Evolutionary conservation across 2,888 invertebrate species (phyloP), one percentile per base, ranked within the genome.

Genomic region (Oasisia sp.): DNA sequence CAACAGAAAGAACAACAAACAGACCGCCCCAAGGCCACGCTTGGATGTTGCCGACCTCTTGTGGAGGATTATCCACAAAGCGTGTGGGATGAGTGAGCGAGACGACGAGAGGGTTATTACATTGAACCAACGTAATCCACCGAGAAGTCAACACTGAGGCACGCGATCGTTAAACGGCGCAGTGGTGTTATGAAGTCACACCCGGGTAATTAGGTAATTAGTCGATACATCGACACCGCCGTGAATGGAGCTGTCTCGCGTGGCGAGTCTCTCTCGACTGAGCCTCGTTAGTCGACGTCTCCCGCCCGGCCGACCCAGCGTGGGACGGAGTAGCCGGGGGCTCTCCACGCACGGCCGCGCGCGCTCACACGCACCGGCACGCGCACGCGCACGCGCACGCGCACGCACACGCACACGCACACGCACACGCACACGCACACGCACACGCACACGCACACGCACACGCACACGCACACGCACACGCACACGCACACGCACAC

Each of bases 91-190:
- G 19, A 74, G 74, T 7, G 27, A 27, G 27, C 19, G n/a, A 2
- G 74, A 74, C 27, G 7, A 19, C 27, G 7, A 19, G 74, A 74
- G n/a, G 27, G 27, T 27, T 27, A 27, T 27, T 27, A 19, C 74
- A 4, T 27, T 74, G 74, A 74, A n/a, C 14, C 74, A 74, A 74
- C 74, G 74, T n/a, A 74, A 74, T 74, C 74, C 19, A 3, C 74
- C 3, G 19, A 74, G 5, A 74, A 19, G 74, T 27, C 3, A 74
- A 74, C 74, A 74, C 74, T 7, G 74, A 7, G 74, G 74, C 74
- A 74, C 74, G 74, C 74, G 74, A 74, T 74, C 74, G 74, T 74
- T 74, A 74, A 74, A 74, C 74, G 74, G 1, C 74, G 74, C 74
- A 0, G 74, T 74, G 74, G 74, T 27, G 74, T n/a, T 74, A 74